Conservation (phyloP, 2,113 vertebrate species). For the Semicossyphus pulcher region DNA sequence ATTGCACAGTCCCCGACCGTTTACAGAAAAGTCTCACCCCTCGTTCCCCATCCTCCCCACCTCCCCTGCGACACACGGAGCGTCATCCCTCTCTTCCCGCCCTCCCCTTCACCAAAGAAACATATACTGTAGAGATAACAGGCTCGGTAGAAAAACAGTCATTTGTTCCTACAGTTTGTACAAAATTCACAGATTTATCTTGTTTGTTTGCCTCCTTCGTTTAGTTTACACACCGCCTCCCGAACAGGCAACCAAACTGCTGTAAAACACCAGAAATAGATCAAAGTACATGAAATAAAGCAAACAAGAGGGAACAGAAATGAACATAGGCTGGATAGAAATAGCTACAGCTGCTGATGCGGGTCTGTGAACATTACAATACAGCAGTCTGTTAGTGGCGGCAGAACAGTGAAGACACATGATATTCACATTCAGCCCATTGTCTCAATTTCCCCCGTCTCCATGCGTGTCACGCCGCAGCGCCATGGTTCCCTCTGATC, state of each 20-base stretch:
- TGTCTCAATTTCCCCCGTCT: slow-evolving; percentile 18
- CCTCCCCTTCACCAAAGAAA: slow-evolving; percentile 53
- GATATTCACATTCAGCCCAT: slow-evolving; percentile 13
- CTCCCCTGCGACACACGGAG: not conserved
- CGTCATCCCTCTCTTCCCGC: not conserved
- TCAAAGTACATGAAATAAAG: slow-evolving; percentile 32
- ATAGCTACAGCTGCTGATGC: slow-evolving; percentile 16
- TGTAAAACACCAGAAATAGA: slow-evolving; percentile 55
- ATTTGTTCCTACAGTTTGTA: slow-evolving; percentile 80
- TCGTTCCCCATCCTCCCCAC: not conserved
- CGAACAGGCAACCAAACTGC: slow-evolving; percentile 72
- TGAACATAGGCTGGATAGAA: slow-evolving; percentile 7
- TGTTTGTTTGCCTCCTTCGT: slow-evolving; percentile 56
- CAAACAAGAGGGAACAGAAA: not conserved
- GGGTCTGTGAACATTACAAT: not conserved
- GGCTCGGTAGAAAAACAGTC: slow-evolving; percentile 83
- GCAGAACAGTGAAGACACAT: not conserved
- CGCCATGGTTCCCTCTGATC: slow-evolving; percentile 60
- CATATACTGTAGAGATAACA: slow-evolving; percentile 76
- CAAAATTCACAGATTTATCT: slow-evolving; percentile 86
- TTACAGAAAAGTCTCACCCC: slow-evolving; percentile 58
- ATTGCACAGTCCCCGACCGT: slow-evolving; percentile 81
- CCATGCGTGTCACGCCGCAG: slow-evolving; percentile 31
- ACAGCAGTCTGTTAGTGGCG: not conserved
- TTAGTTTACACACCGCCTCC: slow-evolving; percentile 50